Evolutionary conservation across 2,888 invertebrate genomes (phyloP), one percentile per base, ranked within the genome.

Genomic region (Spisula subtruncata): DNA sequence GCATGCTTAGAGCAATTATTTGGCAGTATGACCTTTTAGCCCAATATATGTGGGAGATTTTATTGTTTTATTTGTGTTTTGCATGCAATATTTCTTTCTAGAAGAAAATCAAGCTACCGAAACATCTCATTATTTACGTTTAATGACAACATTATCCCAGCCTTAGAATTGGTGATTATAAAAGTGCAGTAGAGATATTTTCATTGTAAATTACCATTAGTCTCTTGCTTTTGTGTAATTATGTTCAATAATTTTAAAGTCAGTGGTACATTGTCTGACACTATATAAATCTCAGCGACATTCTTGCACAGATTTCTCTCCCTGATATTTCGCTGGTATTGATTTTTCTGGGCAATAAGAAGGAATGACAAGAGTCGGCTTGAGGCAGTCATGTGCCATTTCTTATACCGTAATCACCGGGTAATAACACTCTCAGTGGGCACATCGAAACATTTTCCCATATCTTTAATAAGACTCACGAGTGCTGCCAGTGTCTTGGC

Each of bases 231-330:
- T 32, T 35, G n/a, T 41, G 80, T 85, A 51, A 80, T 85, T 85
- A 41, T 80, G 10, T 54, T 56, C 85, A 56, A 85, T 85, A n/a
- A n/a, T n/a, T n/a, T n/a, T n/a, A 80, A 56, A 85, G 80, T 80
- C 54, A 56, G 56, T 51, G 29, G 41, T 80, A 56, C 79, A 32
- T 48, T 35, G 85, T 51, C 51, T 48, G 75, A 79, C 54, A 16
- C 48, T 79, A 85, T 85, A 85, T 85, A 85, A 85, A 85, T 85
- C 85, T 85, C 25, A 14, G 85, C n/a, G 85, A 85, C 85, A 85
- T 85, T 85, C 79, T 80, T 80, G 56, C 71, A 29, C 48, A 85
- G 85, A 85, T 85, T 85, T 85, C 85, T 85, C 85, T 46, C 32
- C 41, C 54, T 56, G 56, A 80, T 80, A 41, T 85, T 80, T 32